A percentile compares a stretch with the other conserved stretches of the same genome.
These are phyloP conservation scores for Aurelia sp. DNA, from an alignment of 30 jellyfish, hydroid and myxozoan species.

Conservation along the genomic window DNA sequence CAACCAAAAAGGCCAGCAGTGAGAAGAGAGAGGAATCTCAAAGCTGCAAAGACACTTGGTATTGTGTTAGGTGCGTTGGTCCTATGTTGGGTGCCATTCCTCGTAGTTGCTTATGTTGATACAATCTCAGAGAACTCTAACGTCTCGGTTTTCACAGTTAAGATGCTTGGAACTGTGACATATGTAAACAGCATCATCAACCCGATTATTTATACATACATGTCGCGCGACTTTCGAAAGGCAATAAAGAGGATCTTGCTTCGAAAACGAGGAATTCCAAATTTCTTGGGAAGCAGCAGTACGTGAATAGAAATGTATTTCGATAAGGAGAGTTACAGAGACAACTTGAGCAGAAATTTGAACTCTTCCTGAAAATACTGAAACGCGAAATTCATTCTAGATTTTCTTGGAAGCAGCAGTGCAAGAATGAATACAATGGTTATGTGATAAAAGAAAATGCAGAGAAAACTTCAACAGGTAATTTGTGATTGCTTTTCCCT, in stretches of 20 bases:
- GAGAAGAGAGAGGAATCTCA: slow-evolving; percentile 72
- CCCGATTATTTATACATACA: slow-evolving; percentile 86
- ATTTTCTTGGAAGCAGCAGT: no score
- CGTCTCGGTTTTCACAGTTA: slow-evolving; percentile 70
- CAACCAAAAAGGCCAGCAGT: slow-evolving; percentile 36
- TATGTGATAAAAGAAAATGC: no score
- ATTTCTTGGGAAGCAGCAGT: slow-evolving; percentile 58
- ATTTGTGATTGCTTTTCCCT: no score
- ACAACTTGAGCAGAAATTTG: no score
- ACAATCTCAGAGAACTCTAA: slow-evolving; percentile 4
- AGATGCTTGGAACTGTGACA: slow-evolving; percentile 81
- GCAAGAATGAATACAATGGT: no score
- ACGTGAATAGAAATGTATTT: not conserved
- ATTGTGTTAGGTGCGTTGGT: slow-evolving; percentile 79
- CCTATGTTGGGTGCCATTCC: slow-evolving; percentile 89
- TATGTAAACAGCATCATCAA: slow-evolving; percentile 82
- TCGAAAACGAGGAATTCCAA: slow-evolving; percentile 55
- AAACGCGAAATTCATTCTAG: no score
- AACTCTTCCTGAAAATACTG: no score
- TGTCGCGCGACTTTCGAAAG: slow-evolving; percentile 84
- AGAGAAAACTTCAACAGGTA: no score
- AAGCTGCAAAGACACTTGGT: slow-evolving; percentile 95
- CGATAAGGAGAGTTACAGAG: no score
- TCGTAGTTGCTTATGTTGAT: slow-evolving; percentile 64
- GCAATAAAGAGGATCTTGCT: slow-evolving; percentile 60